Evolutionary conservation across 1,140 invertebrate species (phyloP), one percentile per base, ranked within the genome.

Genomic region (Zaprionus ghesquierei): DNA sequence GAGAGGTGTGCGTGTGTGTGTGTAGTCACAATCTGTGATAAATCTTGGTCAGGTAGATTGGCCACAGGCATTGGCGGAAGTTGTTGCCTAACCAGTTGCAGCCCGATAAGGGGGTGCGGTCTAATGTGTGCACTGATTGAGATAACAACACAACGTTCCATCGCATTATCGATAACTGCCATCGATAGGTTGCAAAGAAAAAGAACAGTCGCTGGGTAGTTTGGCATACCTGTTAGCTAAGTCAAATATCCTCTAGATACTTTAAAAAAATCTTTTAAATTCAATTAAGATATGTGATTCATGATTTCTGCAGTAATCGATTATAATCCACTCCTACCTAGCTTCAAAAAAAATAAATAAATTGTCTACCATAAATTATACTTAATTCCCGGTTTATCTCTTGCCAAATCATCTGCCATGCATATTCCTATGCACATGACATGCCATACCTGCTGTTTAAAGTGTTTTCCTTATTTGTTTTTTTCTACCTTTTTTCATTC

Each of bases 1-100:
- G 31, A 38, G 33, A n/a, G 29, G 38, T 49, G 53, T 13, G 25
- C 8, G 38, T 35, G 35, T 63, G 23, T 13, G 27, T 38, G 46
- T 44, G 25, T 33, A 49, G 38, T 69, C 33, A 63, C 68, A 64
- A 35, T 64, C 31, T 59, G 53, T 62, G 64, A 77, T 77, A 81
- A 71, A 77, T 85, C 78, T 86, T 74, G 60, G 50, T 55, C 56
- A 85, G 60, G 73, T 35, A n/a, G n/a, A 55, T 72, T 41, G 54
- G 46, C 54, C 63, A 58, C 69, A 56, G 61, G 60, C 74, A 69
- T 62, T 80, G 46, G 69, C 81, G 81, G 81, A 85, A 85, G 81
- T 86, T 68, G 56, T 77, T 66, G 41, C 51, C 33, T 9, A 66
- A 65, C 38, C 56, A 61, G 55, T 68, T 69, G 41, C n/a, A n/a